Evolutionary conservation across 2,113 vertebrate species (phyloP).

Genomic region (Corythornis madagascariensis): DNA sequence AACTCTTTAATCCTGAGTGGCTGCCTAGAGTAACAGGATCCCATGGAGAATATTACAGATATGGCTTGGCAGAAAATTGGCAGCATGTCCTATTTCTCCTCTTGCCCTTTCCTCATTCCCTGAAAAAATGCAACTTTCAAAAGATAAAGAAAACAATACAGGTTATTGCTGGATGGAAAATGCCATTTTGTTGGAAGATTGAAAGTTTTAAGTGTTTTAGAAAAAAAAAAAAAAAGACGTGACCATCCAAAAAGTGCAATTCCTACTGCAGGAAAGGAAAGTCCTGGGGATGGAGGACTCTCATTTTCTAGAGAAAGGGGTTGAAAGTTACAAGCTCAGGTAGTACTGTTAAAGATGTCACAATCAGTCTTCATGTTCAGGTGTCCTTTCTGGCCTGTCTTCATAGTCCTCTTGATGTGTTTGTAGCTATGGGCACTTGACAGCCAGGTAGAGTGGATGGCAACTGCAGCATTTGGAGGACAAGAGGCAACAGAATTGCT

Average conservation of each 20-base stretch:
- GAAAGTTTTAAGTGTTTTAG: neutral
- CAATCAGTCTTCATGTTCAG: neutral
- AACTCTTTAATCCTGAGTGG: conserved; percentile 2
- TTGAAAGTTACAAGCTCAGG: neutral
- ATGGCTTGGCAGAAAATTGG: conserved; percentile 1
- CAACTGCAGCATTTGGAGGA: neutral
- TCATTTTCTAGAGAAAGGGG: neutral
- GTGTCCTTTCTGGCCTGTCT: neutral
- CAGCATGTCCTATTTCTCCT: neutral
- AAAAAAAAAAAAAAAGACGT: neutral
- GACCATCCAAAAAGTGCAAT: neutral
- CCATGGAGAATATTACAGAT: neutral
- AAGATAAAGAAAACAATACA: neutral
- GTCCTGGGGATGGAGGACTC: neutral
- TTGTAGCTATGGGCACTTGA: neutral
- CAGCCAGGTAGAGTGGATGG: neutral
- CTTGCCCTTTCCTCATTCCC: neutral
- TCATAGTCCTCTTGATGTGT: neutral
- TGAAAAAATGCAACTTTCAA: neutral
- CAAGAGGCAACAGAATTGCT: neutral
- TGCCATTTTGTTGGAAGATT: neutral
- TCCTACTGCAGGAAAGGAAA: neutral
- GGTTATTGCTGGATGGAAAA: neutral
- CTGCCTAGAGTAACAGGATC: conserved; percentile 17
- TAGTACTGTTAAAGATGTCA: neutral